Evolutionary conservation across 92 coral and sea anemone genomes (phyloP).

Genomic region (Blastomussa wellsi): DNA sequence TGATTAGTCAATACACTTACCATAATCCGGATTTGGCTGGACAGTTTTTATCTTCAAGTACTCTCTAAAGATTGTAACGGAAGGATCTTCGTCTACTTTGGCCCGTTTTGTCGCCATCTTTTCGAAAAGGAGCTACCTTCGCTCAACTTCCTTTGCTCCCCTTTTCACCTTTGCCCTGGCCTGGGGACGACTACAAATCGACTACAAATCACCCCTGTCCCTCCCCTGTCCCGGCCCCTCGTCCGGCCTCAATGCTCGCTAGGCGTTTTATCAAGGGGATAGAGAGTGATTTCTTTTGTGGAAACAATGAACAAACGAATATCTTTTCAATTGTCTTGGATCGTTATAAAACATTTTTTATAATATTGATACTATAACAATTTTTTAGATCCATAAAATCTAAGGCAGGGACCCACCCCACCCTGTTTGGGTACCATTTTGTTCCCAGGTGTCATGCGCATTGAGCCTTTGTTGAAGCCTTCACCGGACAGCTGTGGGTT

Average conservation of each 20-base stretch:
- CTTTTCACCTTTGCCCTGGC: too few relatives aligned
- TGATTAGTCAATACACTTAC: conserved; percentile 21
- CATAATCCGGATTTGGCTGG: conserved; percentile 65
- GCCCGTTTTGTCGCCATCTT: conserved; percentile 29
- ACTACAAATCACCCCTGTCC: too few relatives aligned
- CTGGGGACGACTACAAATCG: too few relatives aligned
- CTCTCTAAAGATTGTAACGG: conserved; percentile 53
- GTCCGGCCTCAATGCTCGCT: too few relatives aligned
- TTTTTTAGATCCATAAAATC: too few relatives aligned
- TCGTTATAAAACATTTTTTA: too few relatives aligned
- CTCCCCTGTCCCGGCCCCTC: too few relatives aligned
- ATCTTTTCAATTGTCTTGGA: too few relatives aligned
- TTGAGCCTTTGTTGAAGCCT: neutral
- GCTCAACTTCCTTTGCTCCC: too few relatives aligned
- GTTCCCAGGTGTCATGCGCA: neutral
- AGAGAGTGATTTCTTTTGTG: too few relatives aligned
- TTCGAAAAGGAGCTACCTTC: neutral
- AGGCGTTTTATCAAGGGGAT: too few relatives aligned
- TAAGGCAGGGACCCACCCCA: neutral
- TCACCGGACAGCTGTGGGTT: neutral
- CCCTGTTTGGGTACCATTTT: neutral
- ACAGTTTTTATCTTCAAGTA: conserved; percentile 61
- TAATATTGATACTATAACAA: too few relatives aligned
- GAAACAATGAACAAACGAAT: neutral
- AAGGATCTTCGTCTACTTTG: conserved; percentile 35